These are phyloP conservation scores for Nixonia krombeini DNA, from an alignment of 1,140 invertebrate genomes.

Conservation along the genomic window DNA sequence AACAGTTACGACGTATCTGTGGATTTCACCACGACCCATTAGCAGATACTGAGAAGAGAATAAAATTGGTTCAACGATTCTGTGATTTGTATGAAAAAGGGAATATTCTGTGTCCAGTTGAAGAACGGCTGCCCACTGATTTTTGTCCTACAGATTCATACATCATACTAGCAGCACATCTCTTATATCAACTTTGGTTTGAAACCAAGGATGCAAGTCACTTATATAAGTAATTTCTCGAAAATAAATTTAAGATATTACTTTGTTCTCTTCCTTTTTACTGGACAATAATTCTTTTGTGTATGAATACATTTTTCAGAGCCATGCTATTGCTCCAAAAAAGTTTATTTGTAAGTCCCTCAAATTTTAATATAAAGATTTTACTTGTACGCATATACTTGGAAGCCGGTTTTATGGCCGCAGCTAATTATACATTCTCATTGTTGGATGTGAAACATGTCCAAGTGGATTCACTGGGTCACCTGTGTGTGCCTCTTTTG, in stretches of 20 bases:
- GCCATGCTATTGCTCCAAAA: slow-evolving; percentile 70
- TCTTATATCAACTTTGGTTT: slow-evolving; percentile 80
- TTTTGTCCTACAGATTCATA: slow-evolving; percentile 82
- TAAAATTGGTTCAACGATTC: slow-evolving; percentile 57
- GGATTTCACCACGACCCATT: slow-evolving; percentile 74
- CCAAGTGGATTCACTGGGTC: slow-evolving; percentile 92
- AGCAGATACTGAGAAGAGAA: slow-evolving; percentile 53
- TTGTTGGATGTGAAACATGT: slow-evolving; percentile 93
- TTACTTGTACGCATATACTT: slow-evolving; percentile 75
- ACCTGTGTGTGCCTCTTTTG: slow-evolving; percentile 84
- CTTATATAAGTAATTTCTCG: slow-evolving; percentile 71
- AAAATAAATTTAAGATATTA: slow-evolving; percentile 6
- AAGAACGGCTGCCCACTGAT: slow-evolving; percentile 74
- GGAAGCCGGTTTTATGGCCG: slow-evolving; percentile 66
- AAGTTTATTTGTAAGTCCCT: slow-evolving; percentile 73
- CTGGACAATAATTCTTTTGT: too few relatives aligned
- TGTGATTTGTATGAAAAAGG: slow-evolving; percentile 64
- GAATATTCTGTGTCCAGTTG: slow-evolving; percentile 62
- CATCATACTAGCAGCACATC: slow-evolving; percentile 81
- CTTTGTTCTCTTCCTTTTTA: too few relatives aligned
- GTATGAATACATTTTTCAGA: slow-evolving; percentile 51
- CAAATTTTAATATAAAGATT: slow-evolving; percentile 77
- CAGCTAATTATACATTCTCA: slow-evolving; percentile 61
- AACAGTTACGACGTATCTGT: slow-evolving; percentile 79
- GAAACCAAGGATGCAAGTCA: slow-evolving; percentile 74